Evolutionary conservation across 2,888 invertebrate genomes (phyloP).

Genomic region (Steromphala cineraria): DNA sequence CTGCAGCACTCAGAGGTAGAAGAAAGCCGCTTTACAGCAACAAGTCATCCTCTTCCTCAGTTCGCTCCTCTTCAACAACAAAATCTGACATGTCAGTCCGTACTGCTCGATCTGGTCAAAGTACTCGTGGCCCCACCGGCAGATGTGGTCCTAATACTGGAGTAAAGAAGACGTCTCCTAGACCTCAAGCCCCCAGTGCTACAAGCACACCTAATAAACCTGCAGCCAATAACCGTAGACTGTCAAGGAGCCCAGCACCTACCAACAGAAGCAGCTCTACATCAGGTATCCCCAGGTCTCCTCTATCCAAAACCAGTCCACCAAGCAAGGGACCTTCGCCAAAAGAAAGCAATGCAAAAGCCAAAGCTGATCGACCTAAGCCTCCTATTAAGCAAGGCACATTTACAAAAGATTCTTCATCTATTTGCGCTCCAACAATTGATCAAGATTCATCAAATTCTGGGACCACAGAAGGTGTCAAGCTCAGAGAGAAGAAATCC

Average conservation of each 20-base stretch:
- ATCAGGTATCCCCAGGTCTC: conserved; percentile 36
- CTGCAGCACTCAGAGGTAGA: conserved; percentile 54
- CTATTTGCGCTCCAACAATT: conserved; percentile 52
- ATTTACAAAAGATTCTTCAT: conserved; percentile 87
- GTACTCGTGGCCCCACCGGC: neutral
- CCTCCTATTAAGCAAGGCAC: conserved; percentile 87
- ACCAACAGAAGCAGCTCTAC: conserved; percentile 2
- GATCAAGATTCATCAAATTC: neutral
- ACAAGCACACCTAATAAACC: conserved; percentile 50
- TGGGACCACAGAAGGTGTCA: conserved; percentile 20
- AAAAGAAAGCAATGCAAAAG: conserved; percentile 9
- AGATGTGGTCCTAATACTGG: neutral
- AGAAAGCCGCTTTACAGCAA: conserved; percentile 61
- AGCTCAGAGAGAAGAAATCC: conserved; percentile 42
- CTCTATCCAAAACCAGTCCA: conserved; percentile 20
- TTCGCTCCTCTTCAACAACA: neutral
- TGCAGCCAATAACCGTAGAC: conserved; percentile 71
- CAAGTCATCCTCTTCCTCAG: neutral
- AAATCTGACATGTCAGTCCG: neutral
- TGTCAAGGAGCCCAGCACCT: neutral
- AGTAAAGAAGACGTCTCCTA: conserved; percentile 18
- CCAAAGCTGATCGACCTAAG: conserved; percentile 52
- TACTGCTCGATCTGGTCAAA: neutral
- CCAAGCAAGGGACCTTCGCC: neutral
- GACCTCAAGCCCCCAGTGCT: conserved; percentile 39